Evolutionary conservation across 2,888 invertebrate genomes (phyloP), one percentile per base, ranked within the genome.

Genomic region (Morinoia aosen): DNA sequence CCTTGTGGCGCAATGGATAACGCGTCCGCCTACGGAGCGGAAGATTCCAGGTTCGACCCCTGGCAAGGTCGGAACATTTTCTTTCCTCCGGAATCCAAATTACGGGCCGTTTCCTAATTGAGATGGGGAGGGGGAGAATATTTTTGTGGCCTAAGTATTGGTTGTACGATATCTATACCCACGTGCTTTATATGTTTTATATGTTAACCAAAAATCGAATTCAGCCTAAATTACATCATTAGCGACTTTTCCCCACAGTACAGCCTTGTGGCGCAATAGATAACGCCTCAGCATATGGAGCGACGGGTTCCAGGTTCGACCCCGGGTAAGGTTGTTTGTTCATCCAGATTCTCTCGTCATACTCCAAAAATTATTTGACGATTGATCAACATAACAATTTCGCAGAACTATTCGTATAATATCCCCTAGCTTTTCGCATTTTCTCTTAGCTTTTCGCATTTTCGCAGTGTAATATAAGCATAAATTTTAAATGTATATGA

Each of bases 41-140:
- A 97, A 97, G 97, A 97, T 97, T 97, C 97, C 96, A 97, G 97
- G 97, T 97, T 97, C 97, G 97, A 97, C 97, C 97, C 97, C 97
- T 97, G 97, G 97, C 97, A 95, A 96, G 96, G 96, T 96, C 96
- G 96, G 33, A 19, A 33, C 10, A 8, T 57, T 95, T 95, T 95
- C 95, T 40, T 90, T 76, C 10, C 10, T 0, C 76, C 33, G 8
- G 25, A 10, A 76, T 25, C 33, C 25, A 25, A 76, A 76, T 76
- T 25, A 10, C 25, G 25, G 1, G 14, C 25, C 25, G 25, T 16
- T 48, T 48, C 48, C 48, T 48, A 5, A 48, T n/a, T n/a, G n/a
- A n/a, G n/a, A 48, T 48, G 48, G 48, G 48, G 5, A 5, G 3
- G 48, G 48, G 48, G 48, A 48, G 48, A 48, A 48, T 48, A 48